phyloP scores from a whole-genome alignment of 2,888 invertebrate species.

The Halictus quadricinctus region DNA sequence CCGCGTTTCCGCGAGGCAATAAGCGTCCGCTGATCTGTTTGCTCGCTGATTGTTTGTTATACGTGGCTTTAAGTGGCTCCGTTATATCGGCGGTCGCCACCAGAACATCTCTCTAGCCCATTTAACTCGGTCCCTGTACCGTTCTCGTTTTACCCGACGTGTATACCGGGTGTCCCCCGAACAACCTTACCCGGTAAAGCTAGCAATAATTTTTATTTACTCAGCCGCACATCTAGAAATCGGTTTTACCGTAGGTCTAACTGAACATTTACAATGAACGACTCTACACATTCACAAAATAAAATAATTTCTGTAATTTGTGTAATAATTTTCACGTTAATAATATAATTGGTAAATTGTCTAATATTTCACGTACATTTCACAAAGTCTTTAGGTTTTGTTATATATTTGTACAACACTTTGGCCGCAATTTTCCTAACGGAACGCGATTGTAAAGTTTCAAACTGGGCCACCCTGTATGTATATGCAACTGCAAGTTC shows the following conservation, averaged over 20 bases:
- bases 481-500: not conserved
- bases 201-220: not conserved
- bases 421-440: not conserved
- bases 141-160: not conserved
- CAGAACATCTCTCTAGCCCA: not conserved
- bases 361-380: not conserved
- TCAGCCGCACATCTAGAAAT: not conserved
- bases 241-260: too few relatives aligned
- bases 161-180: not conserved
- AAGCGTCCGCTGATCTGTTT: slow-evolving; percentile 32
- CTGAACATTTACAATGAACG: too few relatives aligned
- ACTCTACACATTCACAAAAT: too few relatives aligned
- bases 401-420: not conserved
- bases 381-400: too few relatives aligned
- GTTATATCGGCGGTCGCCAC: slow-evolving; percentile 12
- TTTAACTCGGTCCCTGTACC: not conserved
- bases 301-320: too few relatives aligned
- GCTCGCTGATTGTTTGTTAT: slow-evolving; percentile 40
- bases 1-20: slow-evolving; percentile 36
- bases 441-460: not conserved
- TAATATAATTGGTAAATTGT: not conserved
- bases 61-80: slow-evolving; percentile 28
- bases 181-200: not conserved
- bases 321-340: not conserved
- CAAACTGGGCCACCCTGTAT: not conserved